These are phyloP conservation scores for Nesometra sesokonis DNA, from an alignment of 35 echinoderm and acorn worm species.

Conservation along the genomic window DNA sequence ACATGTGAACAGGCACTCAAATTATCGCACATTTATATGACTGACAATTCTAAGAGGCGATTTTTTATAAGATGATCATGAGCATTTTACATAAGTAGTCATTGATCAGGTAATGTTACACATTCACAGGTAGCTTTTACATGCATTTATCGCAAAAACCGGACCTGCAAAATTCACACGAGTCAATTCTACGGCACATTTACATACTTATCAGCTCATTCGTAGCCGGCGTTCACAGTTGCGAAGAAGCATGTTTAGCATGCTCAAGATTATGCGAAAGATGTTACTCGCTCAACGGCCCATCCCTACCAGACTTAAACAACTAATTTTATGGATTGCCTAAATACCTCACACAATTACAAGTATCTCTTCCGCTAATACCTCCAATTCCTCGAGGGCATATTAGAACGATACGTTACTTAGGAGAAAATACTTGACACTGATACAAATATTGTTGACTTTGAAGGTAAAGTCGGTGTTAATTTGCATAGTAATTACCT, in stretches of 20 bases:
- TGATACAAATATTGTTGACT: slow-evolving; percentile 1
- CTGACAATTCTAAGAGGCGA: background rate
- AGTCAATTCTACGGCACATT: background rate
- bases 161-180: background rate
- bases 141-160: background rate
- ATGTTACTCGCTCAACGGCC: background rate
- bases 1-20: too few species aligned
- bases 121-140: background rate
- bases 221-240: background rate
- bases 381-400: background rate
- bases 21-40: background rate
- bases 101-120: background rate
- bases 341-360: background rate
- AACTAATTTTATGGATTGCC: background rate
- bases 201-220: background rate
- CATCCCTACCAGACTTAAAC: background rate
- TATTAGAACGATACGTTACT: background rate
- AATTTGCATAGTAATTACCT: background rate
- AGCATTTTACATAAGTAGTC: background rate
- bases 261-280: background rate
- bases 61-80: background rate
- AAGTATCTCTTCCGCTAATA: background rate
- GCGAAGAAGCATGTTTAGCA: background rate
- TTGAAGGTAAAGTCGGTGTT: background rate
- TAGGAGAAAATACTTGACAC: background rate